A percentile compares a stretch with the other conserved stretches of the same genome.
Evolutionary conservation across 53 echinoderm and acorn worm genomes (phyloP).

Genomic region (Zoroaster sp.): DNA sequence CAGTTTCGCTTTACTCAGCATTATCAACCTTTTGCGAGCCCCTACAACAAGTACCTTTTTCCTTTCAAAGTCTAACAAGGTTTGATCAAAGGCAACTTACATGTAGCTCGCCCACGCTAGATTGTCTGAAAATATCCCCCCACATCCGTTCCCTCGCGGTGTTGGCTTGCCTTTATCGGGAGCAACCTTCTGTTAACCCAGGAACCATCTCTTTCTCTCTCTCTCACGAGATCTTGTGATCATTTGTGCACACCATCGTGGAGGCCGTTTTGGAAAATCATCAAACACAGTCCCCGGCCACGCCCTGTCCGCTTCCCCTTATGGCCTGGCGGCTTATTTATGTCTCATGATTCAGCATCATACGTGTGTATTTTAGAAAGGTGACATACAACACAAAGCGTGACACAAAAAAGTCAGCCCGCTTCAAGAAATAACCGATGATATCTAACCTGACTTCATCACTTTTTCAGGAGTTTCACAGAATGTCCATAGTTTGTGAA

Average conservation of each 20-base stretch:
- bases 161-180: not conserved
- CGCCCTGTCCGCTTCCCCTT: slow-evolving; percentile 4
- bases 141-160: slow-evolving; percentile 9
- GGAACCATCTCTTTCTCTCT: slow-evolving; percentile 1
- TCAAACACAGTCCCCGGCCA: not conserved
- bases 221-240: slow-evolving; percentile 9
- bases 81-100: not conserved
- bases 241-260: slow-evolving; percentile 9
- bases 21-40: not conserved
- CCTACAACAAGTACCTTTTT: not conserved
- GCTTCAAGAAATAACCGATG: not conserved
- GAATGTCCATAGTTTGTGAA: not conserved
- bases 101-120: not conserved
- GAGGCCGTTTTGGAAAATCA: not conserved
- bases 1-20: not conserved
- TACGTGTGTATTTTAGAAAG: not conserved
- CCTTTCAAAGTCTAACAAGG: not conserved
- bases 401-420: not conserved
- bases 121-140: slow-evolving; percentile 49
- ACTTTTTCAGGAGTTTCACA: not conserved
- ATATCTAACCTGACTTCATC: not conserved
- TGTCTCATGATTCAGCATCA: slow-evolving; percentile 22
- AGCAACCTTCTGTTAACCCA: slow-evolving; percentile 25
- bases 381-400: not conserved
- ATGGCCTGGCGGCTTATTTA: not conserved